Evolutionary conservation across 1,140 invertebrate species (phyloP).

Genomic region (Diorhabda carinulata): DNA sequence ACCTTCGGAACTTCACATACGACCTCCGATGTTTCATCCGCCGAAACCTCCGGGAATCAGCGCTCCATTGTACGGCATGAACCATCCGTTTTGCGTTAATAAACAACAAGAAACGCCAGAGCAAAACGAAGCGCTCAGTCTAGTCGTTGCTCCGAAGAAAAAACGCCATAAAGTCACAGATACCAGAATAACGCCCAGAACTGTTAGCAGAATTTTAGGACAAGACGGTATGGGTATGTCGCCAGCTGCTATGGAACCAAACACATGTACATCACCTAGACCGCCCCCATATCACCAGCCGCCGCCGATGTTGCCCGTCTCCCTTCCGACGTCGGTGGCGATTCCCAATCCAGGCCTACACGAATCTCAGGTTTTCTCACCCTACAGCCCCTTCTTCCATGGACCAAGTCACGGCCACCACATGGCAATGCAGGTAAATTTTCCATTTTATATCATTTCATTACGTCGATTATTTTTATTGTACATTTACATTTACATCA

Average conservation of each 20-base stretch:
- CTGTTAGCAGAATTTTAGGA: slow-evolving; percentile 79
- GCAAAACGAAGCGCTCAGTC: slow-evolving; percentile 89
- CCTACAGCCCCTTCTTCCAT: slow-evolving; percentile 82
- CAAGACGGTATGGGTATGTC: slow-evolving; percentile 70
- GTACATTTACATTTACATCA: too few species aligned
- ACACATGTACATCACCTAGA: slow-evolving; percentile 59
- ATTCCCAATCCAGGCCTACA: slow-evolving; percentile 94
- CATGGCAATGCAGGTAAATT: slow-evolving; percentile 47
- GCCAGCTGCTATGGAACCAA: slow-evolving; percentile 50
- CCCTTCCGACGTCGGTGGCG: slow-evolving; percentile 88
- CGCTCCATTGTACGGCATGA: slow-evolving; percentile 60
- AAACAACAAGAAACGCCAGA: slow-evolving; percentile 71
- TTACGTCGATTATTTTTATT: too few species aligned
- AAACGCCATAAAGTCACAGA: slow-evolving; percentile 97
- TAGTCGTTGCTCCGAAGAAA: slow-evolving; percentile 92
- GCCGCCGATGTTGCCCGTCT: slow-evolving; percentile 80
- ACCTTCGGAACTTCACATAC: slow-evolving; percentile 61
- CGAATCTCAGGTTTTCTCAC: slow-evolving; percentile 90
- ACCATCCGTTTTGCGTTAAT: slow-evolving; percentile 65
- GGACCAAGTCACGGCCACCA: slow-evolving; percentile 54
- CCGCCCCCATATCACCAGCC: slow-evolving; percentile 70
- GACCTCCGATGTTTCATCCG: slow-evolving; percentile 71
- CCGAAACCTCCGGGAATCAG: slow-evolving; percentile 70
- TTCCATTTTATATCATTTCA: slow-evolving; percentile 1
- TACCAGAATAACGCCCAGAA: slow-evolving; percentile 88